Conservation (phyloP, 64 coral and sea anemone genomes). For the Acropora tenuis region DNA sequence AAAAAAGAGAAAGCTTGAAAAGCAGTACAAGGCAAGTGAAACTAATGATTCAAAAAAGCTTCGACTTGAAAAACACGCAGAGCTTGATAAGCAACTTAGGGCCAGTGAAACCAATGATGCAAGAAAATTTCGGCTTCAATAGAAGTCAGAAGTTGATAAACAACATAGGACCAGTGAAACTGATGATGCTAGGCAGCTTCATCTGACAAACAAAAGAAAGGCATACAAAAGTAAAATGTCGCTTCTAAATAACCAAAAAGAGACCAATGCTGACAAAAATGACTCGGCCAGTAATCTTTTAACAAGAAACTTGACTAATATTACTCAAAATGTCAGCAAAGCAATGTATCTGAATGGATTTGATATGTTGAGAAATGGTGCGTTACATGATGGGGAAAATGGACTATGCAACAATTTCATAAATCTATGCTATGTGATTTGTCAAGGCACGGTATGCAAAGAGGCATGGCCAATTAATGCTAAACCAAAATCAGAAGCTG, state of each 20-base stretch:
- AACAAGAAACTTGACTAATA: neutral
- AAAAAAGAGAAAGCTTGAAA: too few relatives aligned
- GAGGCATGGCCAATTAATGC: neutral
- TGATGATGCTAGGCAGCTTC: slow-evolving; percentile 11
- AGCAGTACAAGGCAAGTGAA: too few relatives aligned
- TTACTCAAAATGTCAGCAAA: neutral
- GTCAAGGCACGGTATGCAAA: neutral
- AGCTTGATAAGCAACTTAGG: neutral
- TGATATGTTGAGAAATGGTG: slow-evolving; percentile 16
- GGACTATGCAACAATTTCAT: slow-evolving; percentile 10
- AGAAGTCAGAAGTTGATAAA: neutral
- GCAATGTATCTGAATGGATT: slow-evolving; percentile 23
- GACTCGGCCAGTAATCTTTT: neutral
- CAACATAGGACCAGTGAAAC: neutral
- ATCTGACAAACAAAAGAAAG: neutral
- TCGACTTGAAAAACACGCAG: neutral
- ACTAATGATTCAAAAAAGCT: too few relatives aligned
- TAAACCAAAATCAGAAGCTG: neutral
- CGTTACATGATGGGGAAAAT: slow-evolving; percentile 30
- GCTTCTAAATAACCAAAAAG: neutral
- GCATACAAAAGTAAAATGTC: neutral
- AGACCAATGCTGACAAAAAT: neutral
- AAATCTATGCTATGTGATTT: slow-evolving; percentile 20
- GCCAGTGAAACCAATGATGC: neutral
- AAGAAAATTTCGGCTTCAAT: neutral